phyloP scores from a whole-genome alignment of 2,888 invertebrate genomes.

The Hydroisotoma schaefferi region DNA sequence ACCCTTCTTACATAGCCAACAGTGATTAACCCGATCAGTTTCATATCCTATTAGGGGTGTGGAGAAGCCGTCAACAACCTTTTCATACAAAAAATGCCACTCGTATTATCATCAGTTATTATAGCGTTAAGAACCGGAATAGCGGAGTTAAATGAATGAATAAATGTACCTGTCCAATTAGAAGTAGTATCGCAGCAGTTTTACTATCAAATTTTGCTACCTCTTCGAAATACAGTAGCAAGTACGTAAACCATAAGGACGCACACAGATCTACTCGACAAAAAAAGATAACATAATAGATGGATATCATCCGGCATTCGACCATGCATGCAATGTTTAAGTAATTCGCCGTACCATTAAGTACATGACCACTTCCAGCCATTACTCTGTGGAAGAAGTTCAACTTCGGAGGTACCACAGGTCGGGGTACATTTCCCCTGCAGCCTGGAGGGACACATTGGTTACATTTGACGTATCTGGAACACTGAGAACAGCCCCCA shows the following conservation, averaged over 20 bases:
- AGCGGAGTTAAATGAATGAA: background rate
- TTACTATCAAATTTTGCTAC: constrained; percentile 56
- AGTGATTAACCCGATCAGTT: constrained; percentile 69
- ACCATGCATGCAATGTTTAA: too few species aligned
- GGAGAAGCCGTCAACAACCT: constrained; percentile 77
- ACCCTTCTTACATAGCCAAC: constrained; percentile 58
- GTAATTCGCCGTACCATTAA: too few species aligned
- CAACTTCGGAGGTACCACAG: background rate
- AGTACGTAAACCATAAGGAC: constrained; percentile 91
- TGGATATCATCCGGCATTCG: too few species aligned
- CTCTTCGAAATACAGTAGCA: constrained; percentile 73
- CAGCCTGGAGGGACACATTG: background rate
- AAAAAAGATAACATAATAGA: too few species aligned
- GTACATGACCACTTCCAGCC: constrained; percentile 58
- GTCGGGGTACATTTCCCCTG: background rate
- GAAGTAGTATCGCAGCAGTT: constrained; percentile 62
- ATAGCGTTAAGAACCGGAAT: background rate
- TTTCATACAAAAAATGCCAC: constrained; percentile 29
- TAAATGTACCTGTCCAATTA: constrained; percentile 63
- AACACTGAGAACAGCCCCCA: too few species aligned
- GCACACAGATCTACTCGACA: constrained; percentile 71
- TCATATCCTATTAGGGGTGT: constrained; percentile 84
- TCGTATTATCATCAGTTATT: constrained; percentile 22
- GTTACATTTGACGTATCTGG: too few species aligned
- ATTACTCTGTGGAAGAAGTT: constrained; percentile 14